Evolutionary conservation across 1,140 invertebrate species (phyloP).

Genomic region (Dinoponera quadriceps): DNA sequence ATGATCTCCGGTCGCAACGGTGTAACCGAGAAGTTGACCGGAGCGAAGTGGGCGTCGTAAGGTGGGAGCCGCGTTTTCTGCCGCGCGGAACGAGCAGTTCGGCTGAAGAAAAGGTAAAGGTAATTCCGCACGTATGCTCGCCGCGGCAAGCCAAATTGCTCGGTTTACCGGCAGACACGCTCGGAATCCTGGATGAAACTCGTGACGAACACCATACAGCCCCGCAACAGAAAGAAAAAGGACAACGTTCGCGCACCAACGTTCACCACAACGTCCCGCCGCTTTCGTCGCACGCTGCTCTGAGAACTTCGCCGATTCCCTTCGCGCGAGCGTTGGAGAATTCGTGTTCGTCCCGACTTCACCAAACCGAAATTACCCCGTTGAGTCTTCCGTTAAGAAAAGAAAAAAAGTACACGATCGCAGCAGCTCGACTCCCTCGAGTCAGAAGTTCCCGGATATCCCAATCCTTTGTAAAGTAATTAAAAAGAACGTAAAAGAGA

Average conservation of each 20-base stretch:
- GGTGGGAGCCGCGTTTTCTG: not conserved
- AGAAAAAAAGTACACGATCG: not conserved
- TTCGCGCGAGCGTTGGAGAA: not conserved
- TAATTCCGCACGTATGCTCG: constrained; percentile 61
- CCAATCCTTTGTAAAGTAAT: not conserved
- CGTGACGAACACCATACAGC: not conserved
- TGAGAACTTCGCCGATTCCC: constrained; percentile 5
- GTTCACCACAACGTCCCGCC: not conserved
- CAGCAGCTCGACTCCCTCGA: not conserved
- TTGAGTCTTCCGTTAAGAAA: not conserved
- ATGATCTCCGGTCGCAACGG: not conserved
- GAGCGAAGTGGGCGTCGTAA: constrained; percentile 4
- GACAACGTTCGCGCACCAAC: constrained; percentile 35
- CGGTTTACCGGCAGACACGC: constrained; percentile 59
- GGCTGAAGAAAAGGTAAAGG: constrained; percentile 32
- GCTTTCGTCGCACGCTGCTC: not conserved
- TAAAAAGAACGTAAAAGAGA: not conserved
- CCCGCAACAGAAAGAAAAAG: constrained; percentile 44
- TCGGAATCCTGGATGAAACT: constrained; percentile 62
- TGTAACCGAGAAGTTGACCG: not conserved
- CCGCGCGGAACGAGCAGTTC: constrained; percentile 22
- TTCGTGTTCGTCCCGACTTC: not conserved
- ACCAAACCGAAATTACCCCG: not conserved
- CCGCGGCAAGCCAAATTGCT: constrained; percentile 54
- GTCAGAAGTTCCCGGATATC: not conserved